Evolutionary conservation across 1,140 invertebrate genomes (phyloP).

Genomic region (Proctacanthus coquilletti): DNA sequence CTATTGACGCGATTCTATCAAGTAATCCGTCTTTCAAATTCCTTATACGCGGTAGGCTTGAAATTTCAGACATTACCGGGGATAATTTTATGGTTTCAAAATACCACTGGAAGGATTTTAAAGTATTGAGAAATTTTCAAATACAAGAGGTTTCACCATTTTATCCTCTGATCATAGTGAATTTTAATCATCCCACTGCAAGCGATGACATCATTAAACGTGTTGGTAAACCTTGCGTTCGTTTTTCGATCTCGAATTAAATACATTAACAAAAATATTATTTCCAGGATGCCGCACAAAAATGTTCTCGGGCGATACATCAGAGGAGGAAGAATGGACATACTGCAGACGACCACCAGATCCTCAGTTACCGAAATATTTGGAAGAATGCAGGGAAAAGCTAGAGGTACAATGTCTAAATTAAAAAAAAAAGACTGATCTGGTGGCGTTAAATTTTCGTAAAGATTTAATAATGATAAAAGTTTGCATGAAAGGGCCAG

Average conservation of each 20-base stretch:
- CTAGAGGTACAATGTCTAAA: no score
- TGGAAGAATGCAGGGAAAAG: not conserved
- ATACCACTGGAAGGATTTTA: constrained; percentile 17
- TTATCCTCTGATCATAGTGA: constrained; percentile 17
- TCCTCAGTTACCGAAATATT: not conserved
- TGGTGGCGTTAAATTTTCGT: no score
- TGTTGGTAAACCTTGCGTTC: no score
- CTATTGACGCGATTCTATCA: constrained; percentile 22
- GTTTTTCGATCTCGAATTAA: no score
- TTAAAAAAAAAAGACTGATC: no score
- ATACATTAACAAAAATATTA: no score
- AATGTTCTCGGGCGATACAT: not conserved
- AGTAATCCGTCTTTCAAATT: constrained; percentile 25
- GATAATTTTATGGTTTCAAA: constrained; percentile 22
- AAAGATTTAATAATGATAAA: no score
- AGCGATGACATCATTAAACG: no score
- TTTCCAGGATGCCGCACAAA: no score
- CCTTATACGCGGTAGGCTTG: constrained; percentile 19
- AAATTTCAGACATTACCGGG: constrained; percentile 21
- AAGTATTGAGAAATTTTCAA: constrained; percentile 15
- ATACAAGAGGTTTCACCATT: constrained; percentile 18
- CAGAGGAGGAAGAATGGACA: constrained; percentile 10
- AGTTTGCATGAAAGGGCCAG: no score
- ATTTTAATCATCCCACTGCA: constrained; percentile 20
- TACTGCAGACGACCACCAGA: constrained; percentile 4